These are phyloP conservation scores for Phallusia fumigata DNA, from an alignment of 23 tunicate genomes.

Conservation along the genomic window DNA sequence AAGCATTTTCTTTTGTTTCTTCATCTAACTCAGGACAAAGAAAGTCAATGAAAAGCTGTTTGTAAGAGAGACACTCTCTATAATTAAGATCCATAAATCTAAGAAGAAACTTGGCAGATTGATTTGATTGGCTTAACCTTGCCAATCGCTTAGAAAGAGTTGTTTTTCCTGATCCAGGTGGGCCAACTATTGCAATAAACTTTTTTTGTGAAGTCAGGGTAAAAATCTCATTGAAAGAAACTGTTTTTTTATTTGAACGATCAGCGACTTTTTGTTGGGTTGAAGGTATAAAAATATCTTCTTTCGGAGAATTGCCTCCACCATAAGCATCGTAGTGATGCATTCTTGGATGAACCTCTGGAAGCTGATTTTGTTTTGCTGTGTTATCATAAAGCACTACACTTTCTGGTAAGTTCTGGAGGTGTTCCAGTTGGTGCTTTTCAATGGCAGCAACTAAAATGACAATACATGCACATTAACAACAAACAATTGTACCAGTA, in stretches of 20 bases:
- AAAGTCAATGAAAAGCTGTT: constrained; percentile 7
- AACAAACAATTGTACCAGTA: no score
- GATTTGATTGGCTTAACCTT: neutral
- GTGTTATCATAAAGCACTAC: no score
- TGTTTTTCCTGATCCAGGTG: constrained; percentile 42
- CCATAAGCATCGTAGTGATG: neutral
- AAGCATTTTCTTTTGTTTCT: neutral
- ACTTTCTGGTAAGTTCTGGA: no score
- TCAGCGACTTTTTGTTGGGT: neutral
- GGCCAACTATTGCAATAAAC: constrained; percentile 21
- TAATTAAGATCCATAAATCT: constrained; percentile 25
- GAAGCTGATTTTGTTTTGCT: neutral
- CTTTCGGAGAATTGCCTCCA: neutral
- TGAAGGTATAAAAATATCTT: neutral
- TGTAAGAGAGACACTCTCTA: neutral
- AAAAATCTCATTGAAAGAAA: neutral
- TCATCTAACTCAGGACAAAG: constrained; percentile 26
- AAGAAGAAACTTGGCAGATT: neutral
- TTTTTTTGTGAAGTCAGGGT: neutral
- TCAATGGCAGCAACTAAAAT: no score
- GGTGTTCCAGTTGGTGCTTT: no score
- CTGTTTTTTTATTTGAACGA: neutral
- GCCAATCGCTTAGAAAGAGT: constrained; percentile 24
- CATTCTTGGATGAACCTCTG: constrained; percentile 22
- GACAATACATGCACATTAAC: no score